Evolutionary conservation across 2,888 invertebrate genomes (phyloP).

Genomic region (Pterobdella sp.): DNA sequence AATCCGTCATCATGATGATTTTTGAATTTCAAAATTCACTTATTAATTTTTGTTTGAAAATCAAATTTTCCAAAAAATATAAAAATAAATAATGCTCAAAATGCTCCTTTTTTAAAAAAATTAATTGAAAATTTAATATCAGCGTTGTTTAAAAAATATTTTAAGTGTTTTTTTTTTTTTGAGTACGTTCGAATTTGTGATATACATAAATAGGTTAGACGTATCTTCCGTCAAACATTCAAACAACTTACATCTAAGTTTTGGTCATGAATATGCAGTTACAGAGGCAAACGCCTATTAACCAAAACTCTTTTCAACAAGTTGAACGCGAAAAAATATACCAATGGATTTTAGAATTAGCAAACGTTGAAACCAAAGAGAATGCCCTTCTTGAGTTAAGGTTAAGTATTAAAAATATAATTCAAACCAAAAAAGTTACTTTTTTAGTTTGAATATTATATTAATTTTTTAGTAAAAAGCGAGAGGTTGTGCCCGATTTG

Average conservation of each 20-base stretch:
- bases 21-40: too few species aligned
- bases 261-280: slow-evolving; percentile 1
- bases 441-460: background rate
- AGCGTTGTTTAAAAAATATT: too few species aligned
- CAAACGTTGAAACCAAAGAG: slow-evolving; percentile 87
- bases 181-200: background rate
- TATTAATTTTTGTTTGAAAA: too few species aligned
- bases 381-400: slow-evolving; percentile 91
- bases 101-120: too few species aligned
- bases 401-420: slow-evolving; percentile 41
- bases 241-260: background rate
- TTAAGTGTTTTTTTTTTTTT: too few species aligned
- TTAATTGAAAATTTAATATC: too few species aligned
- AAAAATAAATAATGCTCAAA: too few species aligned
- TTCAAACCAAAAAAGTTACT: background rate
- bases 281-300: background rate
- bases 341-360: slow-evolving; percentile 82
- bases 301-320: slow-evolving; percentile 34
- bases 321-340: slow-evolving; percentile 66
- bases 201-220: background rate
- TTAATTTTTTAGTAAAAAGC: slow-evolving; percentile 62
- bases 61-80: too few species aligned
- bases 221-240: background rate
- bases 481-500: slow-evolving; percentile 84
- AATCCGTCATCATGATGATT: too few species aligned